Evolutionary conservation across 2,113 vertebrate genomes (phyloP).

Genomic region (Stegastes partitus): DNA sequence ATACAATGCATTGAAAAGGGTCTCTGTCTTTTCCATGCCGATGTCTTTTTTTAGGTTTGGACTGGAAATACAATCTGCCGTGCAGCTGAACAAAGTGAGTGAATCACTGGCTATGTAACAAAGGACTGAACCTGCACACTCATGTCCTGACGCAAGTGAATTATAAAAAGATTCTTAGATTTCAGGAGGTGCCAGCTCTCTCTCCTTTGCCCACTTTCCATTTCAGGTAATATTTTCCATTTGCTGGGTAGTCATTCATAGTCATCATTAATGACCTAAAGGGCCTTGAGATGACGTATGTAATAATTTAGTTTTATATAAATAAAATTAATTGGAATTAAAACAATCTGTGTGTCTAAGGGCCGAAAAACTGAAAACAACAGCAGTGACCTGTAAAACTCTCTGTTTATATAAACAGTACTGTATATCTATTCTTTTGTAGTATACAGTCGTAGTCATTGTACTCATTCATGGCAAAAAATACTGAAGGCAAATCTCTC

Average conservation of each 20-base stretch:
- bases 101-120: slow-evolving; percentile 55
- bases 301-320: too few species aligned
- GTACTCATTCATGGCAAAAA: background rate
- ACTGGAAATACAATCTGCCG: slow-evolving; percentile 10
- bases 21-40: background rate
- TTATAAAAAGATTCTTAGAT: slow-evolving; percentile 55
- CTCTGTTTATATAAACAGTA: background rate
- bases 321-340: background rate
- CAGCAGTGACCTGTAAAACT: background rate
- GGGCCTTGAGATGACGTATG: too few species aligned
- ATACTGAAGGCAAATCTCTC: background rate
- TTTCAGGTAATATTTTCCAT: slow-evolving; percentile 25
- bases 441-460: background rate
- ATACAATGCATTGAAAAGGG: background rate
- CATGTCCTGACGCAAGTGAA: slow-evolving; percentile 65
- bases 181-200: slow-evolving; percentile 18
- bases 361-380: background rate
- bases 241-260: slow-evolving; percentile 49
- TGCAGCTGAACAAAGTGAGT: slow-evolving; percentile 31
- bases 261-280: background rate
- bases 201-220: slow-evolving; percentile 41
- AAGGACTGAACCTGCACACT: slow-evolving; percentile 54
- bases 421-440: background rate
- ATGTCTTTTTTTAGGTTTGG: background rate
- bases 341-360: background rate